Percentiles rank a stretch among this genome's conserved stretches.
Evolutionary conservation across 2,888 invertebrate species (phyloP).

Genomic region (Ectemnius cavifrons): DNA sequence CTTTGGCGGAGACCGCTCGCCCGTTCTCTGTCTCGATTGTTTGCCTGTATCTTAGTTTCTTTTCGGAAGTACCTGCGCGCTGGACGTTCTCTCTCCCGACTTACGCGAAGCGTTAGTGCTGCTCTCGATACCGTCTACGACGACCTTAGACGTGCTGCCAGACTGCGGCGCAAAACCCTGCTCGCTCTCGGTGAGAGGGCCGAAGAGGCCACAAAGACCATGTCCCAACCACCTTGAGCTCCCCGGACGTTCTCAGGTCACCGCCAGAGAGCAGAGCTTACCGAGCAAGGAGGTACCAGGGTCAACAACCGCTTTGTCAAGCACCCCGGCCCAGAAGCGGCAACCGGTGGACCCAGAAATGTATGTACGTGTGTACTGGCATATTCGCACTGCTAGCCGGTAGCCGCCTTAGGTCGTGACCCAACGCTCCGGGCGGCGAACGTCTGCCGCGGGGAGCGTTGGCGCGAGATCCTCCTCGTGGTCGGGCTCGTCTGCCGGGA

Average conservation of each 20-base stretch:
- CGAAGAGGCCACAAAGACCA: too few species aligned
- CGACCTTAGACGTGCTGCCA: too few species aligned
- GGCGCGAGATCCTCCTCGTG: conserved; percentile 19
- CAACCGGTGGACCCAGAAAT: not conserved
- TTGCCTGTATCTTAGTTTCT: not conserved
- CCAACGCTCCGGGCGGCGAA: conserved; percentile 20
- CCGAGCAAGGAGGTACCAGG: too few species aligned
- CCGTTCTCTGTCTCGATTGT: conserved; percentile 30
- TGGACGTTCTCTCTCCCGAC: conserved; percentile 4
- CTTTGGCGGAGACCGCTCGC: conserved; percentile 52
- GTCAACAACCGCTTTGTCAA: too few species aligned
- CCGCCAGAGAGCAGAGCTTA: too few species aligned
- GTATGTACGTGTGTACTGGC: not conserved
- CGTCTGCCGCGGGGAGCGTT: conserved; percentile 19
- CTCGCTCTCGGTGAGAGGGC: too few species aligned
- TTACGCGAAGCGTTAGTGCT: not conserved
- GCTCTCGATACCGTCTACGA: too few species aligned
- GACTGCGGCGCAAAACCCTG: too few species aligned
- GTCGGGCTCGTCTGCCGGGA: conserved; percentile 27
- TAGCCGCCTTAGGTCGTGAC: conserved; percentile 22
- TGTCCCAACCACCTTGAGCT: too few species aligned
- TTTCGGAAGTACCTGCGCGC: conserved; percentile 16
- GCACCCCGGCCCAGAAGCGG: too few species aligned
- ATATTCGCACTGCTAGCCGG: not conserved
- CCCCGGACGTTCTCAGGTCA: too few species aligned